Evolutionary conservation across 1,140 invertebrate species (phyloP).

Genomic region (Cephus cinctus): DNA sequence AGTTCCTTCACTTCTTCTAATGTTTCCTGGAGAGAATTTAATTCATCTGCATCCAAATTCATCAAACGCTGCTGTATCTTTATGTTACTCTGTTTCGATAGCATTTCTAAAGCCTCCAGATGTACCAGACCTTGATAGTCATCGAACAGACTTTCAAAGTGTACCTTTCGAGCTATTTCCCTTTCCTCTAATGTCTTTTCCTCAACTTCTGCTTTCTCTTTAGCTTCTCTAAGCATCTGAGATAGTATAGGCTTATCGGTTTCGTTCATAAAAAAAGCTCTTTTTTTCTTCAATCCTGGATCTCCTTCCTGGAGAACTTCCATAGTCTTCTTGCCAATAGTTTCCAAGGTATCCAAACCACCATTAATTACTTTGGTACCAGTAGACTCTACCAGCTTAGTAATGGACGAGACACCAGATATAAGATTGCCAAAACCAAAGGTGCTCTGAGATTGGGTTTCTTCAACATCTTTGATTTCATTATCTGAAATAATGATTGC

Average conservation of each 20-base stretch:
- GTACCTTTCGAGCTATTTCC: conserved; percentile 62
- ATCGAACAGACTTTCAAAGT: conserved; percentile 84
- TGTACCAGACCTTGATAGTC: conserved; percentile 86
- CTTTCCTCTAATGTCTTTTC: conserved; percentile 64
- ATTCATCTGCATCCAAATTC: conserved; percentile 56
- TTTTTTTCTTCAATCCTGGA: conserved; percentile 80
- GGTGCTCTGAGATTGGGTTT: conserved; percentile 31
- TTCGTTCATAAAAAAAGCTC: conserved; percentile 65
- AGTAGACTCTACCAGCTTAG: conserved; percentile 70
- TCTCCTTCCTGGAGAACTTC: conserved; percentile 88
- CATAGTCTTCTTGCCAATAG: conserved; percentile 92
- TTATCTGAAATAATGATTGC: conserved; percentile 15
- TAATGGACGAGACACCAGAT: conserved; percentile 65
- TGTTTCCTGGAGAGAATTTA: conserved; percentile 71
- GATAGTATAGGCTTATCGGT: conserved; percentile 57
- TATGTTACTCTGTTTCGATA: conserved; percentile 80
- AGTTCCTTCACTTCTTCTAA: conserved; percentile 77
- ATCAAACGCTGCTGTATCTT: conserved; percentile 68
- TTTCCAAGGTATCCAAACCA: conserved; percentile 85
- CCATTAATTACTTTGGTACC: conserved; percentile 79
- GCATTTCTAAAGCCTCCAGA: conserved; percentile 85
- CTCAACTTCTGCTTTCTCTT: conserved; percentile 73
- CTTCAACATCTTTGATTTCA: conserved; percentile 17
- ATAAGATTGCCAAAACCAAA: conserved; percentile 67
- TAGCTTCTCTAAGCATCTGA: conserved; percentile 78